Base-by-base conservation (phyloP, 2,113 vertebrate species). In the Semicossyphus pulcher region DNA sequence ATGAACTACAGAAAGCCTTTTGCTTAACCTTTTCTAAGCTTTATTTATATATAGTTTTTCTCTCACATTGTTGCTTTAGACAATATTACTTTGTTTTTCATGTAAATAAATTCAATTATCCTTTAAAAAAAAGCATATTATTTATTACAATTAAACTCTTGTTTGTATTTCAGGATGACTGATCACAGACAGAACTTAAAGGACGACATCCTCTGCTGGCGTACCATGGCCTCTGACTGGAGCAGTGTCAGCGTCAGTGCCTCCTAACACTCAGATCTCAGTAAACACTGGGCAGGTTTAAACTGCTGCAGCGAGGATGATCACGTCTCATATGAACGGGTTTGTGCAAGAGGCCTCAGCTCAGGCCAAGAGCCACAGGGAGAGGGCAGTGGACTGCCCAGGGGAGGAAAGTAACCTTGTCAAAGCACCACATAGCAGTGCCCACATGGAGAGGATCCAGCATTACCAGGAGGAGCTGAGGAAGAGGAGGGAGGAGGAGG, bases 301-400 rank as follows among this genome's bases (percentile, higher is more conserved):
- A 75, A 66, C 60, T 12, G 37, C 64, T 52, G 58, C 78, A 62
- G 71, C 81, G 73, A 82, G 59, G 91, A 98, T 98, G 97, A 96
- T 96, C 92, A 96, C 95, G 41, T 95, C 94, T 68, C 94, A 97
- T 86, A 95, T 96, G 92, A 98, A 98, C 67, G 96, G 97, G 78
- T 96, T 95, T 86, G 91, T 95, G 75, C 89, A 94, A 80, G 96
- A 97, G 87, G 95, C 94, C 89, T 93, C 95, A 65, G 78, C 93
- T 70, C 77, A 94, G 44, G 75, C 90, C 78, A 92, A 91, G 81
- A 67, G 91, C 83, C 95, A 95, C 81, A 94, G 95, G 86, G 95
- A 97, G 86, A 95, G 96, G 94, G 95, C 95, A 15, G 96, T 98
- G 52, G 97, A 98, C 88, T 97, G 96, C 84, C 97, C 97, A 4